These are phyloP conservation scores for Xestia ashworthii DNA, from an alignment of 2,888 invertebrate species.

Conservation along the genomic window DNA sequence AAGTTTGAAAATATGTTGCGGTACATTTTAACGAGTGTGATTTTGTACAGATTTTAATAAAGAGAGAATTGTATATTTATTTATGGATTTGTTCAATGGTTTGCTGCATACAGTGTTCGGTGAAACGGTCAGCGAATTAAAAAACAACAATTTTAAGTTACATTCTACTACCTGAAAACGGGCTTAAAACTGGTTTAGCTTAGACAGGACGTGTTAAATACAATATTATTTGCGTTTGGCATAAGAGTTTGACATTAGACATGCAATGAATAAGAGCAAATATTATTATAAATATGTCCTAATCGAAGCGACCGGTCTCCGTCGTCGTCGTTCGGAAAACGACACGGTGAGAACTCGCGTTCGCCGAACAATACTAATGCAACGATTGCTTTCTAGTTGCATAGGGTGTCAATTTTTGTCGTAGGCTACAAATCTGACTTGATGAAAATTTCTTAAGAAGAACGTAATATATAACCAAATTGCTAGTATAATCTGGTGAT, in stretches of 20 bases:
- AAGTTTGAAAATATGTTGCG: constrained; percentile 8
- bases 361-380: neutral
- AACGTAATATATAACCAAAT: no score
- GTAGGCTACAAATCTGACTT: neutral
- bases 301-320: neutral
- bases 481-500: no score
- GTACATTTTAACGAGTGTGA: neutral
- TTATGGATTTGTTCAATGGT: neutral
- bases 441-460: neutral
- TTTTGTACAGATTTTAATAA: neutral
- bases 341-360: neutral
- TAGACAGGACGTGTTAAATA: neutral
- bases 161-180: neutral
- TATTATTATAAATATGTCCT: neutral
- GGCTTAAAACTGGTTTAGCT: neutral
- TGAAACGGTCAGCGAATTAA: neutral
- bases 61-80: neutral
- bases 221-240: neutral
- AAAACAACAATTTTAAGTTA: neutral
- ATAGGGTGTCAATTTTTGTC: neutral
- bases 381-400: neutral
- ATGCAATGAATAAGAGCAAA: neutral
- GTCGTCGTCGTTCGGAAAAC: neutral
- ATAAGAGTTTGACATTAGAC: neutral
- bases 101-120: neutral